A percentile compares a stretch with the other conserved stretches of the same genome.
Conservation (phyloP, 2,113 vertebrate species). For the Pseudolaguvia tuberculata region DNA sequence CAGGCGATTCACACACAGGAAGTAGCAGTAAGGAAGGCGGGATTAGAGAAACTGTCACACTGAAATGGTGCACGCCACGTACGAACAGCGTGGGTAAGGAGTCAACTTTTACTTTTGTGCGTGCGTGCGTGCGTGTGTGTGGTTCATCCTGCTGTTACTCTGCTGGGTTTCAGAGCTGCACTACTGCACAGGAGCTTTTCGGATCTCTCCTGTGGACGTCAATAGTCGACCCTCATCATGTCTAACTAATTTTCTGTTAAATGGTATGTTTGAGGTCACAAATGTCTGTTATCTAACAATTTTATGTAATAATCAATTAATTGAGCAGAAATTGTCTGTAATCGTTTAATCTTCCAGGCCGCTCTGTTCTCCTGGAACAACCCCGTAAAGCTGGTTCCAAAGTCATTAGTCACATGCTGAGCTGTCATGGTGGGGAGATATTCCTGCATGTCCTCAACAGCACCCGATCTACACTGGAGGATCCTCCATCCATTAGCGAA, state of each 20-base stretch:
- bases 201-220: conserved; percentile 96
- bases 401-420: conserved; percentile 98
- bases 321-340: not conserved
- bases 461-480: conserved; percentile 92
- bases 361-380: conserved; percentile 92
- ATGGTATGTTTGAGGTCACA: conserved; percentile 69
- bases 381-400: conserved; percentile 97
- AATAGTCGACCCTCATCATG: conserved; percentile 98
- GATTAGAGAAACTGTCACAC: conserved; percentile 89
- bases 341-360: conserved; percentile 66
- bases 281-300: not conserved
- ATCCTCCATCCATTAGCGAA: conserved; percentile 96
- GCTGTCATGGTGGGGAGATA: conserved; percentile 96
- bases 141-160: not conserved
- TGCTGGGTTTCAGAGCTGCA: conserved; percentile 80
- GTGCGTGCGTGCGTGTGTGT: too few species aligned
- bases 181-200: conserved; percentile 94
- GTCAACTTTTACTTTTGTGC: too few species aligned
- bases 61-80: conserved; percentile 97
- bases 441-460: conserved; percentile 94
- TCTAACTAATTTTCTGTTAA: conserved; percentile 97
- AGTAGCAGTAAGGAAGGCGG: conserved; percentile 83
- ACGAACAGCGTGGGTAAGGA: conserved; percentile 88
- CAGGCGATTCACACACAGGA: conserved; percentile 83
- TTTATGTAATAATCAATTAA: not conserved